Percentiles rank a stretch among this genome's conserved stretches.
Evolutionary conservation across 2,113 vertebrate genomes (phyloP).

Genomic region (Aviceda subcristata): DNA sequence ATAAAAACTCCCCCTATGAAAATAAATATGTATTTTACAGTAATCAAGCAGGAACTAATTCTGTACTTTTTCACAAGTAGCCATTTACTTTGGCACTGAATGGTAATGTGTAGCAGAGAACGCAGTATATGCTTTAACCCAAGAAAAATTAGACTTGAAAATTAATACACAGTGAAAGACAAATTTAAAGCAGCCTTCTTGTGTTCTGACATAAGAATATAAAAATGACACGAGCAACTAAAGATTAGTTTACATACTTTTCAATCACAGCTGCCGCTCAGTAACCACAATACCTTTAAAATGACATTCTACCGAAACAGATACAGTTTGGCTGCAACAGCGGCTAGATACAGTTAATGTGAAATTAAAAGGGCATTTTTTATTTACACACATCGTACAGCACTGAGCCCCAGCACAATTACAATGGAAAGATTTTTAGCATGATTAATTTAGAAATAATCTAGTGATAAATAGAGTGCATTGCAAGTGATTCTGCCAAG

Average conservation of each 20-base stretch:
- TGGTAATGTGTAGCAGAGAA: constrained; percentile 54
- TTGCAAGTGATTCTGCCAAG: constrained; percentile 35
- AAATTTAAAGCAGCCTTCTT: constrained; percentile 82
- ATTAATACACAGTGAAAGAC: constrained; percentile 81
- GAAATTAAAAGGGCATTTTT: constrained; percentile 68
- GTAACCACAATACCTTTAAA: constrained; percentile 82
- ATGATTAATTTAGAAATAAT: constrained; percentile 64
- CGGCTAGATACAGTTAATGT: constrained; percentile 3
- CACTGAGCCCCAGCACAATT: constrained; percentile 47
- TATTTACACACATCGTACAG: constrained; percentile 33
- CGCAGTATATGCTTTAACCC: constrained; percentile 51
- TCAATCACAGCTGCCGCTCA: constrained; percentile 80
- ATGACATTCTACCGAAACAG: constrained; percentile 75
- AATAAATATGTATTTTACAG: constrained; percentile 65
- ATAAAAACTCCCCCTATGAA: constrained; percentile 48
- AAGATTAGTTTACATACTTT: constrained; percentile 84
- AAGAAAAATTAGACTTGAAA: constrained; percentile 71
- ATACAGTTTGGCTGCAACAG: constrained; percentile 48
- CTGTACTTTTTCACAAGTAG: constrained; percentile 61
- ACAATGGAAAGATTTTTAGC: constrained; percentile 49
- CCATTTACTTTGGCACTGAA: constrained; percentile 69
- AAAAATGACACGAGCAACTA: constrained; percentile 82
- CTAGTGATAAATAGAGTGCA: constrained; percentile 51
- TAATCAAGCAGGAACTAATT: constrained; percentile 68
- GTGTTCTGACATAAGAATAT: constrained; percentile 79